phyloP scores from a whole-genome alignment of 2,797 vertebrate genomes.

The Lophotriccus pileatus region DNA sequence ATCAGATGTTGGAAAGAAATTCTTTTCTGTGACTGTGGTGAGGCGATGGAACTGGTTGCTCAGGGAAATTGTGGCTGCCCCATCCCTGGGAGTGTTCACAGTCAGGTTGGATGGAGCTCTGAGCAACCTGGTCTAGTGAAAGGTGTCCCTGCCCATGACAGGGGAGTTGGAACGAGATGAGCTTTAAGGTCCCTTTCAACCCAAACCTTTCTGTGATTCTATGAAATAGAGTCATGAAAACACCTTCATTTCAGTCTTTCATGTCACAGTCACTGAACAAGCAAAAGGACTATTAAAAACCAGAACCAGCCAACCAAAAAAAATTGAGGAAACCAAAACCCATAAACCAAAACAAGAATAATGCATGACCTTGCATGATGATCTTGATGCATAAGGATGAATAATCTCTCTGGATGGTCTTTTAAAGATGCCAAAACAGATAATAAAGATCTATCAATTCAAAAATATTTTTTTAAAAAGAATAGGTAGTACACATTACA shows the following conservation, averaged over 20 bases:
- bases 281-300: background rate
- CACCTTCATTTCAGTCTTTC: background rate
- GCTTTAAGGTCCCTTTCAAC: background rate
- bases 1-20: background rate
- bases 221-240: background rate
- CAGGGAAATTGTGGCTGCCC: background rate
- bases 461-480: background rate
- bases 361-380: accelerated
- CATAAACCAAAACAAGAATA: background rate
- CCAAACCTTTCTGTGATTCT: background rate
- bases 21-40: background rate
- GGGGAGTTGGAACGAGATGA: background rate
- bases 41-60: background rate
- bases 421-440: background rate
- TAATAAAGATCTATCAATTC: background rate
- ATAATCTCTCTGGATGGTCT: background rate
- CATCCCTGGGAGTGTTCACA: background rate
- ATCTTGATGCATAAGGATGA: background rate
- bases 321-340: background rate
- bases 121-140: background rate
- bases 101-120: background rate
- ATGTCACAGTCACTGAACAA: background rate
- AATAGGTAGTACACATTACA: background rate
- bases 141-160: accelerated
- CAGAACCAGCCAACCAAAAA: background rate